A percentile compares a stretch with the other conserved stretches of the same genome.
These are phyloP conservation scores for Rotaria socialis DNA, from an alignment of 2,888 invertebrate genomes.

Conservation along the genomic window DNA sequence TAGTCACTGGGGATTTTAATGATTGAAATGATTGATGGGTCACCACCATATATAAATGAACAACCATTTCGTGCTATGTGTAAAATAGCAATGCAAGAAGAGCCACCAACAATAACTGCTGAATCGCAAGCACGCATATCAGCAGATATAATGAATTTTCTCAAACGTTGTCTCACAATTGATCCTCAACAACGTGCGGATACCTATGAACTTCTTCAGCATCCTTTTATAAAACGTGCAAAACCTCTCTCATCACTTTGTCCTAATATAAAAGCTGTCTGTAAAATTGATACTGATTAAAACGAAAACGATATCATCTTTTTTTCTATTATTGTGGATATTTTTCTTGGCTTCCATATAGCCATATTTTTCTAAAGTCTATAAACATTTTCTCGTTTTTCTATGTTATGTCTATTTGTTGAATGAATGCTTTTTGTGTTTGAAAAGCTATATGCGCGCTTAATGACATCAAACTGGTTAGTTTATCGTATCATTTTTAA, in stretches of 20 bases:
- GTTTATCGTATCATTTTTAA: background rate
- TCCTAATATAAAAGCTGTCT: conserved; percentile 45
- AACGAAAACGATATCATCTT: background rate
- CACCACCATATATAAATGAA: conserved; percentile 92
- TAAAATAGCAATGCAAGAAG: conserved; percentile 87
- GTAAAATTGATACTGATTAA: background rate
- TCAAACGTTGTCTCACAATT: conserved; percentile 82
- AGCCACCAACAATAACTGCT: conserved; percentile 82
- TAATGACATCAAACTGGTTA: background rate
- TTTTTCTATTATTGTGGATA: background rate
- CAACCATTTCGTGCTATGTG: conserved; percentile 82
- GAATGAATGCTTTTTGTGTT: background rate
- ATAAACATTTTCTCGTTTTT: background rate
- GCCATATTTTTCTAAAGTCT: background rate
- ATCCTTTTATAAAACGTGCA: conserved; percentile 44
- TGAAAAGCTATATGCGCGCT: background rate
- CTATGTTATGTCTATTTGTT: background rate
- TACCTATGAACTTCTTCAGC: conserved; percentile 79
- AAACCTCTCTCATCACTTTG: conserved; percentile 19
- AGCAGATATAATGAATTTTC: conserved; percentile 64
- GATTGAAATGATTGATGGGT: conserved; percentile 92
- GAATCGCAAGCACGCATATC: conserved; percentile 62
- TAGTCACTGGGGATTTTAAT: conserved; percentile 82
- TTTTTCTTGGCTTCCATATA: background rate
- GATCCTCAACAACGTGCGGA: conserved; percentile 85